Conservation (phyloP, 30 jellyfish, hydroid and myxozoan genomes). For the Cassiopea xamachana region DNA sequence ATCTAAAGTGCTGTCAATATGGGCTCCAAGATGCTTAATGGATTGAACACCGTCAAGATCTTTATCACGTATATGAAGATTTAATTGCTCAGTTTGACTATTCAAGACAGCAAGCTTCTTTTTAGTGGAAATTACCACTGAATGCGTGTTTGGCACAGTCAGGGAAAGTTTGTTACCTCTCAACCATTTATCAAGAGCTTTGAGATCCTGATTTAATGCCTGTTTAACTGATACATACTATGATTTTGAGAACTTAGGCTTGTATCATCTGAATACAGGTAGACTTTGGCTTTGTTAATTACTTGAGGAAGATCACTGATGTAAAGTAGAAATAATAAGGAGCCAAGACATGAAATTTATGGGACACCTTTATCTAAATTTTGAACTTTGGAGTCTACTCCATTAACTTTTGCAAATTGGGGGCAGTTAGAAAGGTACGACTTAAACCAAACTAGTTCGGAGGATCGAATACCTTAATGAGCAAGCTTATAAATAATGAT, state of each 20-base stretch:
- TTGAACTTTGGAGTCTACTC: neutral
- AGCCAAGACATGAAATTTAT: neutral
- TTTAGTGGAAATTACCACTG: constrained; percentile 41
- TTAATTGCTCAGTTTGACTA: neutral
- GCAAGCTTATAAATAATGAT: neutral
- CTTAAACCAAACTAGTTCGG: neutral
- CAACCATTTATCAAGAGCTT: constrained; percentile 31
- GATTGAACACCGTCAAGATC: constrained; percentile 9
- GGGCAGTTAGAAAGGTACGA: neutral
- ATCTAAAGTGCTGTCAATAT: constrained; percentile 8
- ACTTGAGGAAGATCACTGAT: neutral
- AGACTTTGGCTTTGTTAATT: neutral
- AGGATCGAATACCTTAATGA: neutral
- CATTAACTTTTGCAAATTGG: neutral
- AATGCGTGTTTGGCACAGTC: constrained; percentile 47
- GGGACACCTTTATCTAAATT: neutral
- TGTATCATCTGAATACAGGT: neutral
- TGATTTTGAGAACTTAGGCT: neutral
- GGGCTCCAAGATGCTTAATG: constrained; percentile 20
- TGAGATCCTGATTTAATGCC: neutral
- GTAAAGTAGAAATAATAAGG: neutral
- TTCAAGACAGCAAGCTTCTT: constrained; percentile 9
- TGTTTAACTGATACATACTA: neutral
- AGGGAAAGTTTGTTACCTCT: constrained; percentile 39
- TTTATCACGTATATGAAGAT: neutral